Evolutionary conservation across 2,888 invertebrate genomes (phyloP).

Genomic region (Bruchidius siliquastri): DNA sequence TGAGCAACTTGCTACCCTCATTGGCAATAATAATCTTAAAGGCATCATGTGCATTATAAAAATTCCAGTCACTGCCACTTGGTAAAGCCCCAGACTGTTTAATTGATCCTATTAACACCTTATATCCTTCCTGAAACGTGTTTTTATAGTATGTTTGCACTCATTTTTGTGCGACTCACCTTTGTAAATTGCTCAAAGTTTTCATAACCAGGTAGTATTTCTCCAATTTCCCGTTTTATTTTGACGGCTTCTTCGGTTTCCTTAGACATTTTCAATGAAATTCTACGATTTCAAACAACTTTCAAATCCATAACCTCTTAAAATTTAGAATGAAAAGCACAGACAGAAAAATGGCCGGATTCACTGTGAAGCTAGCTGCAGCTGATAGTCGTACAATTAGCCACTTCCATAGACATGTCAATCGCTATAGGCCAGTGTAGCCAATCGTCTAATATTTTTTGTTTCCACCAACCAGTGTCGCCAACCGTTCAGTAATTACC

Average conservation of each 20-base stretch:
- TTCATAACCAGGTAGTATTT: slow-evolving; percentile 38
- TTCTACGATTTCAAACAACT: not conserved
- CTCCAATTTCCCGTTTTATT: slow-evolving; percentile 13
- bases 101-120: slow-evolving; percentile 62
- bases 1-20: slow-evolving; percentile 61
- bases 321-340: too few species aligned
- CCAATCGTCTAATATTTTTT: too few species aligned
- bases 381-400: too few species aligned
- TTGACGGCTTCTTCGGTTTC: slow-evolving; percentile 6
- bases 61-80: slow-evolving; percentile 63
- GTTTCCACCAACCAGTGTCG: too few species aligned
- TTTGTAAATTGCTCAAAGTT: slow-evolving; percentile 43
- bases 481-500: too few species aligned
- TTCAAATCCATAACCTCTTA: not conserved
- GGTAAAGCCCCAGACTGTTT: slow-evolving; percentile 70
- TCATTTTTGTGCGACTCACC: slow-evolving; percentile 30
- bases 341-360: too few species aligned
- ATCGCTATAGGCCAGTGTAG: too few species aligned
- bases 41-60: slow-evolving; percentile 71
- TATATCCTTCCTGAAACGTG: slow-evolving; percentile 58
- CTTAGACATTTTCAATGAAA: slow-evolving; percentile 12
- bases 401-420: too few species aligned
- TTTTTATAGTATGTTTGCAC: slow-evolving; percentile 6
- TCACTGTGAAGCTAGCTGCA: too few species aligned
- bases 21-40: slow-evolving; percentile 63